Percentiles rank a stretch among this genome's conserved stretches.
Conservation (phyloP, 2,113 vertebrate species). For the Notiomystis cincta region DNA sequence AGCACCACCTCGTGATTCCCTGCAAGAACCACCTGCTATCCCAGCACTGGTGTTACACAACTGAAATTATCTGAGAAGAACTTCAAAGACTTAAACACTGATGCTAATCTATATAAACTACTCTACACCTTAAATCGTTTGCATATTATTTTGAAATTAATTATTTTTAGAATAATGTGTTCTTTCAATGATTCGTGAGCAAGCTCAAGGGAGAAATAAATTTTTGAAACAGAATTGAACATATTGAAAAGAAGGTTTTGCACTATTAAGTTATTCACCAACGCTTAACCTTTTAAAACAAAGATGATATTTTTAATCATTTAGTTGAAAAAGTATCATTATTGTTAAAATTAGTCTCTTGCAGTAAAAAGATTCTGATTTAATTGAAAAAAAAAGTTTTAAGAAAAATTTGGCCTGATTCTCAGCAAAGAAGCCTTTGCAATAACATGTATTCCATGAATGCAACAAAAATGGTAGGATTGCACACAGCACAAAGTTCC, state of each 20-base stretch:
- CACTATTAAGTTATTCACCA: neutral
- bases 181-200: neutral
- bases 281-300: neutral
- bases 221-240: neutral
- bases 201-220: neutral
- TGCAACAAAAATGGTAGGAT: neutral
- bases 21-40: neutral
- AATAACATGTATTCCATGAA: neutral
- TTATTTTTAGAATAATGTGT: neutral
- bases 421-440: neutral
- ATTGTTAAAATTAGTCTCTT: neutral
- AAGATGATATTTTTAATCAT: neutral
- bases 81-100: neutral
- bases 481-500: neutral
- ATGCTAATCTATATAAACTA: neutral
- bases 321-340: neutral
- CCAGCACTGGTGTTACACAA: neutral
- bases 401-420: neutral
- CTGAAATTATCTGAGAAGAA: neutral
- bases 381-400: neutral
- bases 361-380: neutral
- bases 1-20: constrained; percentile 33
- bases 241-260: neutral
- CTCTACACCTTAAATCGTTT: neutral
- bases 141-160: neutral